Base-by-base conservation (phyloP, 2,797 vertebrate species). In the Notolepis coatsorum region DNA sequence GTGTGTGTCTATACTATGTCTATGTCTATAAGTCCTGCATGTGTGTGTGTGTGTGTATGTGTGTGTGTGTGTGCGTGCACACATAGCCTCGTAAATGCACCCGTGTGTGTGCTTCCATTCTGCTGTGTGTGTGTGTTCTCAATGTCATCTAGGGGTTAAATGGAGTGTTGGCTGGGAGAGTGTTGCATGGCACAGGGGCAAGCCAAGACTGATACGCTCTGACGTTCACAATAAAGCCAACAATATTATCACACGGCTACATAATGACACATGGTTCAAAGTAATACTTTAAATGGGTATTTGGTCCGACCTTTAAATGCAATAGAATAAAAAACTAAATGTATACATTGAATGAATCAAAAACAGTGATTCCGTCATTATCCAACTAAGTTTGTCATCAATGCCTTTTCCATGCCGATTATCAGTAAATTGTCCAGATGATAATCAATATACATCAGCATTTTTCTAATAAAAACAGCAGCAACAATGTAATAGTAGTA, bases 91-190 rank as follows among this genome's bases (percentile, higher is more conserved):
- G 56, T 56, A 45, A 33, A 60, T 17, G 38, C 49, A 42, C 15
- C 30, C 35, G 17, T 31, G 58, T 46, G 31, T 59, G 49, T 58
- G 49, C 55, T 33, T 64, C n/a, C 20, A 10, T 52, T 33, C 42
- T 51, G 61, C 45, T 57, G 57, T 54, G 45, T 57, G 43, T 45
- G 13, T 18, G 49, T 53, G 39, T 35, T 50, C 57, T 73, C 73
- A 89, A 82, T 85, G 87, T 86, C 84, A 84, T 60, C 42, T 73
- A 50, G 85, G 68, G 82, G 82, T 85, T 84, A 82, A 81, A 79
- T 2, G 28, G 54, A 55, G 57, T 74, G 75, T 84, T 81, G 73
- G 76, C 77, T 72, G 58, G 65, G 68, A 55, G 76, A 81, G 62
- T 60, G 30, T 59, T 61, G 77, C 75, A 71, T 59, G 61, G 77